phyloP scores from a whole-genome alignment of 2,888 invertebrate genomes.

The Dasysyrphus tricinctus region DNA sequence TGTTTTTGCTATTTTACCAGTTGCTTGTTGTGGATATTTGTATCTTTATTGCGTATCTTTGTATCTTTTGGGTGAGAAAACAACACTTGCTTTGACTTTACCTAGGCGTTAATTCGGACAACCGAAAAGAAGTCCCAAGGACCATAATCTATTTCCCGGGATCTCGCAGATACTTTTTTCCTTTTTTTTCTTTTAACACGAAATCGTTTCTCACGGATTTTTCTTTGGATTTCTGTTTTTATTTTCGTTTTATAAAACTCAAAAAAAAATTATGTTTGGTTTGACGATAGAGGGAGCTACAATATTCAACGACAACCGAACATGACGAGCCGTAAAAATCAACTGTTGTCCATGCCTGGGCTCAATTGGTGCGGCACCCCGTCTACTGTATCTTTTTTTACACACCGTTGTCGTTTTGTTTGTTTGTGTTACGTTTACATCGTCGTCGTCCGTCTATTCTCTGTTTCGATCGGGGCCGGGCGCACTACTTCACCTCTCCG shows the following conservation, averaged over 20 bases:
- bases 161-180: conserved; percentile 1
- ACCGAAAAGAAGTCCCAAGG: conserved; percentile 33
- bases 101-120: conserved; percentile 42
- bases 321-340: conserved; percentile 73
- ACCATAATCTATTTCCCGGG: conserved; percentile 50
- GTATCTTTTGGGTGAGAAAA: conserved; percentile 40
- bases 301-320: conserved; percentile 54
- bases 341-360: conserved; percentile 74
- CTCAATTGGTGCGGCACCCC: conserved; percentile 71
- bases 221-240: background rate
- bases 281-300: conserved; percentile 40
- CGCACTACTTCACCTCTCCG: background rate
- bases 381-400: conserved; percentile 49
- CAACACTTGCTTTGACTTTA: conserved; percentile 25
- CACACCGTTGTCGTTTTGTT: conserved; percentile 19
- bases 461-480: background rate
- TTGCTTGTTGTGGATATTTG: conserved; percentile 39
- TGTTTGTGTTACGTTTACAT: conserved; percentile 21
- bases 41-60: conserved; percentile 31
- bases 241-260: conserved; percentile 6
- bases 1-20: conserved; percentile 64
- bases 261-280: background rate
- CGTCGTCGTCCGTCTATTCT: conserved; percentile 11
- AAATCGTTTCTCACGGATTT: conserved; percentile 35
- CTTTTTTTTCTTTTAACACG: background rate